phyloP scores from a whole-genome alignment of 2,113 vertebrate genomes.

The Spilogale gracilis region DNA sequence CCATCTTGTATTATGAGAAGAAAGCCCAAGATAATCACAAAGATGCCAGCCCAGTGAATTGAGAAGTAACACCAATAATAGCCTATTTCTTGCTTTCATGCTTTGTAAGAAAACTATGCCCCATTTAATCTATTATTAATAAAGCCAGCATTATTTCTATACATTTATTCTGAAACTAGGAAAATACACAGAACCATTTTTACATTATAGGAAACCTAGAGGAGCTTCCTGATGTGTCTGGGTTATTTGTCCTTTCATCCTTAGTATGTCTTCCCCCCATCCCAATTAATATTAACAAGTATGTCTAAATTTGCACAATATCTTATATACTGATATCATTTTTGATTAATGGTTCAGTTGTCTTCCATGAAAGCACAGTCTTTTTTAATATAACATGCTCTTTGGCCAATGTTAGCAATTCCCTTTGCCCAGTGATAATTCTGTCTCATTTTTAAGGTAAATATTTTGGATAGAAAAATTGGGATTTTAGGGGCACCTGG shows the following conservation, averaged over 20 bases:
- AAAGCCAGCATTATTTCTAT: not conserved
- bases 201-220: not conserved
- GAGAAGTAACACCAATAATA: not conserved
- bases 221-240: not conserved
- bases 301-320: not conserved
- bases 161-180: not conserved
- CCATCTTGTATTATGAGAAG: not conserved
- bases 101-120: not conserved
- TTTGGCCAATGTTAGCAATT: not conserved
- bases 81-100: not conserved
- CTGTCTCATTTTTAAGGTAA: not conserved
- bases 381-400: not conserved
- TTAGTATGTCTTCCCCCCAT: not conserved
- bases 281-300: not conserved
- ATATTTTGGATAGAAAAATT: not conserved
- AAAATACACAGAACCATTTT: not conserved
- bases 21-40: not conserved
- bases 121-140: not conserved
- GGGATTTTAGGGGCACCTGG: not conserved
- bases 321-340: not conserved
- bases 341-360: not conserved
- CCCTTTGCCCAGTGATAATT: not conserved
- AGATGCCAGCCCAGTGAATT: not conserved
- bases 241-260: not conserved
- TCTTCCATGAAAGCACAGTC: not conserved